These are phyloP conservation scores for Drosophila triauraria DNA, from an alignment of 1,140 invertebrate genomes.

Conservation along the genomic window DNA sequence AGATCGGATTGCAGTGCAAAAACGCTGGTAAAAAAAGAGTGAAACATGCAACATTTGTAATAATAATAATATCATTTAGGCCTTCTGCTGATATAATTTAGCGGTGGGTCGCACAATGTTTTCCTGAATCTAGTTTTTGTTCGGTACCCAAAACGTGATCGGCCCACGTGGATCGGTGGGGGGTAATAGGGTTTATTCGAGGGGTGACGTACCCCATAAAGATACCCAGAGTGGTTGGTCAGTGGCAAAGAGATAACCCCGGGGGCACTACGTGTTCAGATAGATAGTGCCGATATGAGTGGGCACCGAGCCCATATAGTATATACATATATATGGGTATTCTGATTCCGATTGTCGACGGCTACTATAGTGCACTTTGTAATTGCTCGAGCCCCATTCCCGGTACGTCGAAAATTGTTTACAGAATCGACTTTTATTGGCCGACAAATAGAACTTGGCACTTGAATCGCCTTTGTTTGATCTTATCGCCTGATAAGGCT, in stretches of 20 bases:
- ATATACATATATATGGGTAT: slow-evolving; percentile 6
- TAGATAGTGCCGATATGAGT: slow-evolving; percentile 35
- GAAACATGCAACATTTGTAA: slow-evolving; percentile 29
- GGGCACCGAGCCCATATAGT: slow-evolving; percentile 3
- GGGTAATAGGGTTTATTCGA: slow-evolving; percentile 27
- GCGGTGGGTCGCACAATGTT: slow-evolving; percentile 5
- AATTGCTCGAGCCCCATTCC: slow-evolving; percentile 27
- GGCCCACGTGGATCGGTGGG: slow-evolving; percentile 51
- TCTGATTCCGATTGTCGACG: slow-evolving; percentile 31
- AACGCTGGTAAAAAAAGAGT: slow-evolving; percentile 18
- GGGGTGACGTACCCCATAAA: slow-evolving; percentile 37
- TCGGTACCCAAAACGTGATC: slow-evolving; percentile 57
- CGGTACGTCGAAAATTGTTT: slow-evolving; percentile 34
- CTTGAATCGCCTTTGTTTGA: slow-evolving; percentile 60
- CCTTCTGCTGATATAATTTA: slow-evolving; percentile 34
- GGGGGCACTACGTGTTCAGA: slow-evolving; percentile 38
- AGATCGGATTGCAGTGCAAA: neutral
- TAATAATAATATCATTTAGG: slow-evolving; percentile 27
- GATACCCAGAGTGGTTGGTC: slow-evolving; percentile 28
- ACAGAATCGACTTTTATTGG: slow-evolving; percentile 48
- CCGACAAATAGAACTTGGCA: slow-evolving; percentile 56
- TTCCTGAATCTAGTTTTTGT: slow-evolving; percentile 40
- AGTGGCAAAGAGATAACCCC: slow-evolving; percentile 42
- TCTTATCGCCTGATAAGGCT: slow-evolving; percentile 61
- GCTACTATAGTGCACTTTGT: slow-evolving; percentile 35